Evolutionary conservation across 2,888 invertebrate species (phyloP).

Genomic region (Ephialtes manifestator): DNA sequence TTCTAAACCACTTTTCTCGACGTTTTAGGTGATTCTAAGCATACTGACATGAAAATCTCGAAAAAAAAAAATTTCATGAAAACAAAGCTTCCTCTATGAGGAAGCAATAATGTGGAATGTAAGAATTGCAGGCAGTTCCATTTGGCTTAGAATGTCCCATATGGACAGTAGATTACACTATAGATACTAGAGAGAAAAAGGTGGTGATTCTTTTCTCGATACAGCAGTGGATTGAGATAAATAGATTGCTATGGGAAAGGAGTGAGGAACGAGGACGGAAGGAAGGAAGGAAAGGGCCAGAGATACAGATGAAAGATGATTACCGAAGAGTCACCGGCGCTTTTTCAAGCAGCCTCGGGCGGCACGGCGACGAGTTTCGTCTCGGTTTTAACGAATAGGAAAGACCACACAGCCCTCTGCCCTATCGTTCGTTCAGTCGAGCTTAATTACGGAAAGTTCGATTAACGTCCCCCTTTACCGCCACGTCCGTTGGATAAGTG

Average conservation of each 20-base stretch:
- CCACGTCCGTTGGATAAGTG: slow-evolving; percentile 16
- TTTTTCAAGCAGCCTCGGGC: slow-evolving; percentile 16
- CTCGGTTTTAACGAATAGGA: slow-evolving; percentile 42
- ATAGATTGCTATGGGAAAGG: slow-evolving; percentile 50
- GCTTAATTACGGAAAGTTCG: slow-evolving; percentile 51
- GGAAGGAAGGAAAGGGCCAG: slow-evolving; percentile 36
- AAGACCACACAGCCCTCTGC: slow-evolving; percentile 21
- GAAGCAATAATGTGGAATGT: not conserved
- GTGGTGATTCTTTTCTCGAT: slow-evolving; percentile 41
- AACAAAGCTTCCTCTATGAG: too few species aligned
- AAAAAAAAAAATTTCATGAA: too few species aligned
- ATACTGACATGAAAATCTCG: too few species aligned
- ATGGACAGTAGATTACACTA: not conserved
- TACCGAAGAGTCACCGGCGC: slow-evolving; percentile 26
- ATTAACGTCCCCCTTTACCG: slow-evolving; percentile 43
- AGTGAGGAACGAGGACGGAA: slow-evolving; percentile 37
- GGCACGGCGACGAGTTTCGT: slow-evolving; percentile 30
- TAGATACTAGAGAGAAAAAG: slow-evolving; percentile 26
- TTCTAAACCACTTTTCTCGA: too few species aligned
- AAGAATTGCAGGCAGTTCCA: not conserved
- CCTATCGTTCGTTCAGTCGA: slow-evolving; percentile 36
- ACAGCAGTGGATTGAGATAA: slow-evolving; percentile 61
- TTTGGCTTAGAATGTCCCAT: not conserved
- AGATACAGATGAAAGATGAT: slow-evolving; percentile 55
- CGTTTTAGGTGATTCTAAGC: too few species aligned